Evolutionary conservation across 2,888 invertebrate genomes (phyloP), one percentile per base, ranked within the genome.

Genomic region (Spodoptera littoralis): DNA sequence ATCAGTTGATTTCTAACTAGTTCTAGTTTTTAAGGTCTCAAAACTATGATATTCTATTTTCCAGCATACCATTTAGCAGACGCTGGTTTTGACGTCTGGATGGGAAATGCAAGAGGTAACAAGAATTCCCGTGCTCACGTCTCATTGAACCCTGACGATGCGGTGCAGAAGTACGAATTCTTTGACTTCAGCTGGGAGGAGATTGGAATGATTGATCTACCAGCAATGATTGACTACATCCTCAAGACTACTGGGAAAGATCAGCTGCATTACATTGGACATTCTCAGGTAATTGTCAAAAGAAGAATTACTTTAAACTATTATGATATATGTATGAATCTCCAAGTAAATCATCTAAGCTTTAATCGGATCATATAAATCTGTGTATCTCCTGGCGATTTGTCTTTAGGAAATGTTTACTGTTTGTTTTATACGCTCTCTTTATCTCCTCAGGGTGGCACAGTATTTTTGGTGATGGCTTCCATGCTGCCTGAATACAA

Each of bases 41-140:
- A 27, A 27, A 27, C 1, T 8, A 2, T 36, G 6, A 36, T 4
- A 36, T 6, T 53, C 3, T 36, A 48, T 18, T 61, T 82, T 74
- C 0, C 79, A 97, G 98, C 90, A 77, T 97, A 95, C 90, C 95
- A 96, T 83, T 92, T 97, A 49, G 95, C 96, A 0, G 96, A 97
- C 72, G 90, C 91, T 18, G 96, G 97, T 0, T 97, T 96, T 77
- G 97, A 97, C 81, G 96, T 97, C 0, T 98, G 98, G 98, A 83
- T 98, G 83, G 97, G 97, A 0, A 98, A 98, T 87, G 96, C 96
- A 11, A 93, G 98, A 60, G 98, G 98, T 2, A 98, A 97, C 85
- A 95, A 93, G 0, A 97, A 97, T 86, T 96, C 96, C 1, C 94
- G 95, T 30, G 91, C 88, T 1, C 97, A 98, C 80, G 57, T 79